A percentile compares a stretch with the other conserved stretches of the same genome.
phyloP scores from a whole-genome alignment of 2,888 invertebrate species.

The Eurytoma californica region DNA sequence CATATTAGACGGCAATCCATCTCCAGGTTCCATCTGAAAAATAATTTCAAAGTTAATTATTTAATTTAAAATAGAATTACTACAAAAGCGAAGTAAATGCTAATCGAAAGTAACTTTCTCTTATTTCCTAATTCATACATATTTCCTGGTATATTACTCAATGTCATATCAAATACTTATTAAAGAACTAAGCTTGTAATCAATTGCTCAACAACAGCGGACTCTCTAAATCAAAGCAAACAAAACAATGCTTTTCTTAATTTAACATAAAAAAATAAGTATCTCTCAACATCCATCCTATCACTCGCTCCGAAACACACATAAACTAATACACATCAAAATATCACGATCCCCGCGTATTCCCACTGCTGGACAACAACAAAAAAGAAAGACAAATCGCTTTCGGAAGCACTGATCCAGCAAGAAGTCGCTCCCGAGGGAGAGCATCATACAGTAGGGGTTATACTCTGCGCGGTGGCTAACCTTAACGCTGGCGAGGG shows the following conservation, averaged over 20 bases:
- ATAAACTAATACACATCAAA: not conserved
- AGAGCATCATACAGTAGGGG: not conserved
- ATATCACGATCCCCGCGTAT: not conserved
- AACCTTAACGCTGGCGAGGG: conserved; percentile 73
- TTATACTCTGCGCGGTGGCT: conserved; percentile 54
- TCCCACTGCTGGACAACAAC: not conserved
- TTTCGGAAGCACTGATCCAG: not conserved
- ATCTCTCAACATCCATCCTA: no score
- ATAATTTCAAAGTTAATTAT: not conserved
- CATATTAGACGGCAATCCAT: conserved; percentile 70
- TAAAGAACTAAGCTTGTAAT: no score
- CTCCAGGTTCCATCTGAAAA: conserved; percentile 66
- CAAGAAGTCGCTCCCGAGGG: not conserved
- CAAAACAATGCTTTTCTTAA: no score
- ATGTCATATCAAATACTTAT: no score
- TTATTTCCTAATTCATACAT: no score
- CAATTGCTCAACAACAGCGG: no score
- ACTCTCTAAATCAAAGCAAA: no score
- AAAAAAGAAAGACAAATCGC: not conserved
- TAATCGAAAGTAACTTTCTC: no score
- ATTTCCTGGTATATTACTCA: no score
- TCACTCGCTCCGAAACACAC: not conserved
- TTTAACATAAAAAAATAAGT: no score
- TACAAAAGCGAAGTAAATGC: no score
- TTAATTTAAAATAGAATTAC: no score